Conservation (phyloP, 2,888 invertebrate species). For the Lumbricus terrestris region DNA sequence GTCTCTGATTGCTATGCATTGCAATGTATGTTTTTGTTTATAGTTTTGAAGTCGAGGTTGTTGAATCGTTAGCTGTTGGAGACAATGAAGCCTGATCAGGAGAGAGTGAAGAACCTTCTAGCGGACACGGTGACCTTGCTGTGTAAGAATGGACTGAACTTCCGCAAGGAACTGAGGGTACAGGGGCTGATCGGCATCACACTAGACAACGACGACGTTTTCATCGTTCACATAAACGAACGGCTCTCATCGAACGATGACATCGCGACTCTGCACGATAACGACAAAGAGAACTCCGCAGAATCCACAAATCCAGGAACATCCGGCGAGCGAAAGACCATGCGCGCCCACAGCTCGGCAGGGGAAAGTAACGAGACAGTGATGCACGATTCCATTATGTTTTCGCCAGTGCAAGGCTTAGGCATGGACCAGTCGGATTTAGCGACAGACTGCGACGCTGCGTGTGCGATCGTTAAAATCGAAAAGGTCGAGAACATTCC, state of each 20-base stretch:
- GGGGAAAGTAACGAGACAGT: background rate
- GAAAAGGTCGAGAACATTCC: slow-evolving; percentile 11
- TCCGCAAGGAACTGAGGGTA: slow-evolving; percentile 10
- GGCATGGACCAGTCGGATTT: background rate
- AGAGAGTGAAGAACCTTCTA: slow-evolving; percentile 8
- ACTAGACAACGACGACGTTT: slow-evolving; percentile 8
- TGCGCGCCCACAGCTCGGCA: background rate
- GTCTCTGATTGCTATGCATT: background rate
- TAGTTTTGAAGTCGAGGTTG: background rate
- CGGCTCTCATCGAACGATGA: background rate
- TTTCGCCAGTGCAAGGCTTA: background rate
- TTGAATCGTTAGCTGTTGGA: background rate
- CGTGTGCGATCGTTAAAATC: background rate
- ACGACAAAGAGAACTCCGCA: background rate
- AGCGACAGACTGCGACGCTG: background rate
- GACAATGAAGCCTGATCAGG: slow-evolving; percentile 13
- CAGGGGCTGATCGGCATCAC: slow-evolving; percentile 18
- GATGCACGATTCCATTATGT: background rate
- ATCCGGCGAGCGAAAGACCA: background rate
- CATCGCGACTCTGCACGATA: background rate
- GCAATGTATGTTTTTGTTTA: background rate
- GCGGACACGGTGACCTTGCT: slow-evolving; percentile 6
- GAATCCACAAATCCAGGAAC: background rate
- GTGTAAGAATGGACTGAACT: slow-evolving; percentile 19
- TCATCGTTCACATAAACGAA: slow-evolving; percentile 13